Percentiles rank a stretch among this genome's conserved stretches.
These are phyloP conservation scores for Neuroscelio doddi DNA, from an alignment of 2,888 invertebrate species.

Conservation along the genomic window DNA sequence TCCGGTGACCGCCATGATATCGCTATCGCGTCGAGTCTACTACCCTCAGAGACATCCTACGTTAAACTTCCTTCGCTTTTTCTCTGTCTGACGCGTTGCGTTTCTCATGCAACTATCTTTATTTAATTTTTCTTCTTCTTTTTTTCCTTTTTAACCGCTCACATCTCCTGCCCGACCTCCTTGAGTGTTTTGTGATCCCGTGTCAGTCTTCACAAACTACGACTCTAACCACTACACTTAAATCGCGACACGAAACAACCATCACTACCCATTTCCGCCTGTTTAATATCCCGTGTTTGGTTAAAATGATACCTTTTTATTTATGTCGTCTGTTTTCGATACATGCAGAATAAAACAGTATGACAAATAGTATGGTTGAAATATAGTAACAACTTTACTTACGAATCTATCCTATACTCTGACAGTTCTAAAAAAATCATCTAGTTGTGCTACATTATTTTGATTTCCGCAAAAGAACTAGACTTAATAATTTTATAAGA, in stretches of 20 bases:
- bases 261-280: slow-evolving; percentile 19
- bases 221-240: slow-evolving; percentile 13
- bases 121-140: too few relatives aligned
- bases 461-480: too few relatives aligned
- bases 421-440: too few relatives aligned
- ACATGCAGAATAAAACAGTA: too few relatives aligned
- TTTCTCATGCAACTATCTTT: too few relatives aligned
- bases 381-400: too few relatives aligned
- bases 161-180: slow-evolving; percentile 9
- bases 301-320: too few relatives aligned
- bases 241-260: slow-evolving; percentile 23
- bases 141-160: slow-evolving; percentile 19
- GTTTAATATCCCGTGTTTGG: slow-evolving; percentile 15
- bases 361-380: too few relatives aligned
- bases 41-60: slow-evolving; percentile 41
- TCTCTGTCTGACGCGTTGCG: slow-evolving; percentile 43
- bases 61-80: slow-evolving; percentile 21
- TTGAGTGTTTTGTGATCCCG: slow-evolving; percentile 7
- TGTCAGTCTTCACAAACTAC: slow-evolving; percentile 3
- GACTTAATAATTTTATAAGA: too few relatives aligned
- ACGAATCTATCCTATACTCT: too few relatives aligned
- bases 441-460: too few relatives aligned
- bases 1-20: slow-evolving; percentile 70
- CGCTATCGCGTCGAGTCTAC: slow-evolving; percentile 60
- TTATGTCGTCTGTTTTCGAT: too few relatives aligned